phyloP scores from a whole-genome alignment of 2,797 vertebrate species.

The Benthosema pterotum region DNA sequence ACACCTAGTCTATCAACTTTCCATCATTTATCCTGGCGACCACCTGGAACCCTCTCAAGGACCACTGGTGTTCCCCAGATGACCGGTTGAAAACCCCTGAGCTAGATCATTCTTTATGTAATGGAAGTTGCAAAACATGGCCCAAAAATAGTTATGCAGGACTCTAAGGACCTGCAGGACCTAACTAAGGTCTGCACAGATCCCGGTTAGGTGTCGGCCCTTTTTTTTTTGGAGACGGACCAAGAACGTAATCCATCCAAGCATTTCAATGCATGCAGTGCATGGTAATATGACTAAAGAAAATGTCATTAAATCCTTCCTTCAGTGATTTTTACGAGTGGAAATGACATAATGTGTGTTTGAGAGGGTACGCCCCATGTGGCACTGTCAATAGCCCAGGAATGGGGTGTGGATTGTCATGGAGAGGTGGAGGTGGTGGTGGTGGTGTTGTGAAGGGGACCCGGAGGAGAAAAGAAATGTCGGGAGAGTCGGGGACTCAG shows the following conservation, averaged over 20 bases:
- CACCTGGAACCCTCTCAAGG: too few species aligned
- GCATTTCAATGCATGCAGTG: slow-evolving; percentile 51
- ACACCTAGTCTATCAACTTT: too few species aligned
- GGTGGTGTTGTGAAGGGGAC: slow-evolving; percentile 35
- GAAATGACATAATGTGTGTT: slow-evolving; percentile 44
- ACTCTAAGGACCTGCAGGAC: too few species aligned
- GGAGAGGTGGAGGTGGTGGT: slow-evolving; percentile 22
- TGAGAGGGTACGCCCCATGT: slow-evolving; percentile 11
- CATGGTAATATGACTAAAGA: slow-evolving; percentile 43
- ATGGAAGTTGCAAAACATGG: slow-evolving; percentile 20
- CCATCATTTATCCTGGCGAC: too few species aligned
- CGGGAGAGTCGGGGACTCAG: too few species aligned
- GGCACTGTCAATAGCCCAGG: slow-evolving; percentile 27
- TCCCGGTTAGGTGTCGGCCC: slow-evolving; percentile 22
- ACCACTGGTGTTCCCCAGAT: too few species aligned
- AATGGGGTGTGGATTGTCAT: slow-evolving; percentile 32
- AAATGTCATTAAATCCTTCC: slow-evolving; percentile 57
- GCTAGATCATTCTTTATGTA: slow-evolving; percentile 5
- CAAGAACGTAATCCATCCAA: slow-evolving; percentile 46
- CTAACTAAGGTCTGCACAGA: slow-evolving; percentile 8
- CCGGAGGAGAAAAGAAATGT: slow-evolving; percentile 37
- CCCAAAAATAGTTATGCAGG: too few species aligned
- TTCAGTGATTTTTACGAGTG: slow-evolving; percentile 27
- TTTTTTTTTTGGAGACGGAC: slow-evolving; percentile 34
- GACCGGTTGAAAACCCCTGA: too few species aligned